Percentiles rank a stretch among this genome's conserved stretches.
Conservation (phyloP, 2,888 invertebrate genomes). For the Girardia tigrina region DNA sequence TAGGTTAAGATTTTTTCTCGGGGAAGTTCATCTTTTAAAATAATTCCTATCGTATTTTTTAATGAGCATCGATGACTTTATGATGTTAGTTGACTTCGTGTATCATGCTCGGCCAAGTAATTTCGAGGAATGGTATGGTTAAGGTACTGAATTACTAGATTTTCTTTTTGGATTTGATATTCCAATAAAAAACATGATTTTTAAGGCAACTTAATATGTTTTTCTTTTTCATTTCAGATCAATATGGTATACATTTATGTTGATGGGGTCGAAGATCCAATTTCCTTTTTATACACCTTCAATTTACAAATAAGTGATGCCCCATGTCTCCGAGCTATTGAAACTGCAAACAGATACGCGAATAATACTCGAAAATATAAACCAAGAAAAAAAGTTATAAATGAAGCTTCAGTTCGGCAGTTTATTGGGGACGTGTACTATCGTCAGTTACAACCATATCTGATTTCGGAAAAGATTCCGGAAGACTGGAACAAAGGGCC, state of each 20-base stretch:
- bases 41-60: too few species aligned
- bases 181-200: too few species aligned
- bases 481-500: neutral
- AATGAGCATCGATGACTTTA: too few species aligned
- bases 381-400: neutral
- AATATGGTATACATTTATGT: neutral
- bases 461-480: neutral
- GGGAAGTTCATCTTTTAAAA: too few species aligned
- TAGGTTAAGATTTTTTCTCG: too few species aligned
- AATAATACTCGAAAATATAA: slow-evolving; percentile 12
- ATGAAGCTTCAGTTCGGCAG: neutral
- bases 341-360: neutral
- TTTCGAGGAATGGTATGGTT: too few species aligned
- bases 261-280: neutral
- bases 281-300: neutral
- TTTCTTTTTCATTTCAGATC: too few species aligned
- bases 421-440: slow-evolving; percentile 11
- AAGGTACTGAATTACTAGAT: too few species aligned
- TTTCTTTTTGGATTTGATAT: too few species aligned
- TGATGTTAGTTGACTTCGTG: too few species aligned
- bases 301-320: neutral
- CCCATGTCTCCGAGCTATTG: neutral
- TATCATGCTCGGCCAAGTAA: too few species aligned
- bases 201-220: too few species aligned
- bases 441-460: slow-evolving; percentile 5